phyloP scores from a whole-genome alignment of 2,888 invertebrate genomes.

The Salticus scenicus region DNA sequence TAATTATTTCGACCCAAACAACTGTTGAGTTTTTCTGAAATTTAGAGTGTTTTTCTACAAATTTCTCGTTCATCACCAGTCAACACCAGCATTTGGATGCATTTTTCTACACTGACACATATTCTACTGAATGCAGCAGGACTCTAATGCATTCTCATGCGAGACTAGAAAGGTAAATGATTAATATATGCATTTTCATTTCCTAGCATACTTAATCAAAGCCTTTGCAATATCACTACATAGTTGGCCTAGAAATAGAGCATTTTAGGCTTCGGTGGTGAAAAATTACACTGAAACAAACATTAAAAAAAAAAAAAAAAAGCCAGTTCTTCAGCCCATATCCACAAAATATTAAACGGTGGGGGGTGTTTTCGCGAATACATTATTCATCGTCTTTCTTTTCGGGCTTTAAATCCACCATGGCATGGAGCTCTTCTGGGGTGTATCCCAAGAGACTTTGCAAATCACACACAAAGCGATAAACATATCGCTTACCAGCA shows the following conservation, averaged over 20 bases:
- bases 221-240: conserved; percentile 64
- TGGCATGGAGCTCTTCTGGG: conserved; percentile 95
- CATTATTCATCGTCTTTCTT: conserved; percentile 90
- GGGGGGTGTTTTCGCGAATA: conserved; percentile 25
- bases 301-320: conserved; percentile 36
- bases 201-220: conserved; percentile 46
- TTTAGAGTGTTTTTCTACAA: too few species aligned
- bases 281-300: too few species aligned
- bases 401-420: conserved; percentile 95
- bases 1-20: too few species aligned
- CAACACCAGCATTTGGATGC: too few species aligned
- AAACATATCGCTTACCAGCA: conserved; percentile 98
- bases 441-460: conserved; percentile 96
- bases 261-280: conserved; percentile 56
- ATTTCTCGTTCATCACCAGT: too few species aligned
- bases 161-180: conserved; percentile 66
- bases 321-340: conserved; percentile 12
- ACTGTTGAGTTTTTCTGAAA: too few species aligned
- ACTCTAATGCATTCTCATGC: conserved; percentile 13
- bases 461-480: conserved; percentile 98
- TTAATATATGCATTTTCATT: conserved; percentile 36
- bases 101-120: conserved; percentile 2
- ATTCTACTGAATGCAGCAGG: conserved; percentile 7
- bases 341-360: conserved; percentile 5
- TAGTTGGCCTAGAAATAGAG: conserved; percentile 43